Conservation (phyloP, 2,113 vertebrate genomes). For the Athene noctua region DNA sequence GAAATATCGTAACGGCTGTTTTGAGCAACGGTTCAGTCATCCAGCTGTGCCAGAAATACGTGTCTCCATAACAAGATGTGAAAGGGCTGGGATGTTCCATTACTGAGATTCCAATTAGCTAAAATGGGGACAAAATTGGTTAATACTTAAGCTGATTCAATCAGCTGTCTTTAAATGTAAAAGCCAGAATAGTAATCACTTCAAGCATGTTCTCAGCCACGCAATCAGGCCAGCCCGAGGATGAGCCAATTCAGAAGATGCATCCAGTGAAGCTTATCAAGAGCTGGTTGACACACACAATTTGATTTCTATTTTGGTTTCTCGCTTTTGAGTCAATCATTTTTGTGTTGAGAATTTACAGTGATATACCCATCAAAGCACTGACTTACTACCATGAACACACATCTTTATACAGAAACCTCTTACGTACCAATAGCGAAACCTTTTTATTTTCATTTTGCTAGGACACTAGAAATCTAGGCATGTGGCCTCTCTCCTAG, state of each 20-base stretch:
- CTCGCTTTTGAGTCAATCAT: not conserved
- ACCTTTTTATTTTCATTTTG: not conserved
- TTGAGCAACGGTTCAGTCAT: not conserved
- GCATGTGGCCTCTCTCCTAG: not conserved
- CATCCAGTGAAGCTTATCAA: not conserved
- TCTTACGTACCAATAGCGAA: not conserved
- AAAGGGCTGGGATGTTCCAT: constrained; percentile 38
- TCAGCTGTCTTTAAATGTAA: constrained; percentile 5
- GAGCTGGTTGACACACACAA: not conserved
- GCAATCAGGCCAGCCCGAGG: not conserved
- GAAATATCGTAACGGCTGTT: not conserved
- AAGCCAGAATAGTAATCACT: constrained; percentile 7
- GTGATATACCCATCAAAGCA: not conserved
- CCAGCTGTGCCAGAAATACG: not conserved
- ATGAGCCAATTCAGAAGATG: not conserved
- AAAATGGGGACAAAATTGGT: constrained; percentile 36
- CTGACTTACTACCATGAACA: not conserved
- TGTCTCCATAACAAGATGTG: not conserved
- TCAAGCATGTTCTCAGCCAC: not conserved
- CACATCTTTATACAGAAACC: not conserved
- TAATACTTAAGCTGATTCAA: constrained; percentile 35
- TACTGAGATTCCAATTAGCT: constrained; percentile 33
- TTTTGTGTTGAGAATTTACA: not conserved
- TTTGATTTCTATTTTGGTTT: constrained; percentile 13
- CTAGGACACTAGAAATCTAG: not conserved